Evolutionary conservation across 2,797 vertebrate species (phyloP).

Genomic region (Chloroceryle amazona): DNA sequence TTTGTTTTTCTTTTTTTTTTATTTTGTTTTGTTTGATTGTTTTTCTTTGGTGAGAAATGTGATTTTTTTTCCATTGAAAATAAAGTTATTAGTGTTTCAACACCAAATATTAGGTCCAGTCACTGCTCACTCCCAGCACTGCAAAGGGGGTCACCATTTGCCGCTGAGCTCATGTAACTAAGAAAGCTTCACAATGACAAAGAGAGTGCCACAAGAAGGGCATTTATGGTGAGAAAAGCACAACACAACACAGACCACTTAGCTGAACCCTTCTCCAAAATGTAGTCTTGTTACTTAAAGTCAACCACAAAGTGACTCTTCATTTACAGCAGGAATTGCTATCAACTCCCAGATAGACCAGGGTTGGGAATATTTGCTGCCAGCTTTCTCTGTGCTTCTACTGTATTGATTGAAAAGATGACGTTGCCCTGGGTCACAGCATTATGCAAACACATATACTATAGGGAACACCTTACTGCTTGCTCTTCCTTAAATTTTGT

Average conservation of each 20-base stretch:
- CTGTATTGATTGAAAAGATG: neutral
- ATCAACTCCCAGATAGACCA: neutral
- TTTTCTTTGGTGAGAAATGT: neutral
- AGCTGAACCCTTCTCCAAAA: neutral
- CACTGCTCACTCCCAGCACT: neutral
- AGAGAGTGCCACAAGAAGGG: neutral
- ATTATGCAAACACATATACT: neutral
- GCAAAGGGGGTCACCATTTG: neutral
- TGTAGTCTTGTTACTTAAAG: neutral
- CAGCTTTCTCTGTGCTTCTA: neutral
- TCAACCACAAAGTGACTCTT: neutral
- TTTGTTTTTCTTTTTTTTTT: no score
- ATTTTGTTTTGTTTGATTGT: no score
- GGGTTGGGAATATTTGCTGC: neutral
- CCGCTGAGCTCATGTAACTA: neutral
- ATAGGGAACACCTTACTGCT: neutral
- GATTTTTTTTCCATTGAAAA: neutral
- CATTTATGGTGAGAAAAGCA: neutral
- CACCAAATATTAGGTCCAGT: neutral
- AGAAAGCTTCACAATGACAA: rapidly evolving
- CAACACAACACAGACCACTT: neutral
- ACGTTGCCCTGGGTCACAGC: neutral
- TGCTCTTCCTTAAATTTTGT: neutral
- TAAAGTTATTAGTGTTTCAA: neutral
- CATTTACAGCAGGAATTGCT: neutral